Conservation (phyloP, 92 coral and sea anemone genomes). For the Phenganax marumi region DNA sequence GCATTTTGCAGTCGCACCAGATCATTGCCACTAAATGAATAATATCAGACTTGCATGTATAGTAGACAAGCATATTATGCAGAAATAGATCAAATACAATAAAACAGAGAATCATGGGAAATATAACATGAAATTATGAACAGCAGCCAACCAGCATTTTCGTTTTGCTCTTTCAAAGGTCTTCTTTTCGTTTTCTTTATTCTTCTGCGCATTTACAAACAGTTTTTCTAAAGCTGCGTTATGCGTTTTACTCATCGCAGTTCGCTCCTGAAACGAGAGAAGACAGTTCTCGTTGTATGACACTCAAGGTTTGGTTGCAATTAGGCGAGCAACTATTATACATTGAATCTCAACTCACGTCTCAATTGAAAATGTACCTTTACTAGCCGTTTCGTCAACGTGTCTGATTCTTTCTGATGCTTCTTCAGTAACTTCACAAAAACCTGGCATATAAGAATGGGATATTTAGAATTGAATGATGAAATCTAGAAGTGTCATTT, state of each 20-base stretch:
- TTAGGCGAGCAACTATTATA: too few species aligned
- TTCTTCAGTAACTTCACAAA: constrained; percentile 72
- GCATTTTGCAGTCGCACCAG: constrained; percentile 66
- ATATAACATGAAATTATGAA: constrained; percentile 12
- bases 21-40: constrained; percentile 65
- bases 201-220: constrained; percentile 75
- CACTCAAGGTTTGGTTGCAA: too few species aligned
- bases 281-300: too few species aligned
- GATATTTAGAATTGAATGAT: background rate
- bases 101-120: background rate
- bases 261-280: constrained; percentile 65
- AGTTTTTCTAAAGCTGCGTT: constrained; percentile 79
- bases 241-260: constrained; percentile 72
- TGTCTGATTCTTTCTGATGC: constrained; percentile 82
- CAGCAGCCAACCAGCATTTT: constrained; percentile 55
- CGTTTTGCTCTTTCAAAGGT: constrained; percentile 69
- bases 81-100: background rate
- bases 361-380: constrained; percentile 55
- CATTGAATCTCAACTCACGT: too few species aligned
- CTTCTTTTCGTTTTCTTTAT: constrained; percentile 71
- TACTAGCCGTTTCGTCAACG: constrained; percentile 69
- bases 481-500: background rate
- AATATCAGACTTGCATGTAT: background rate
- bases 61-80: background rate
- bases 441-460: constrained; percentile 46